Evolutionary conservation across 1,140 invertebrate species (phyloP), one percentile per base, ranked within the genome.

Genomic region (Grapholita molesta): DNA sequence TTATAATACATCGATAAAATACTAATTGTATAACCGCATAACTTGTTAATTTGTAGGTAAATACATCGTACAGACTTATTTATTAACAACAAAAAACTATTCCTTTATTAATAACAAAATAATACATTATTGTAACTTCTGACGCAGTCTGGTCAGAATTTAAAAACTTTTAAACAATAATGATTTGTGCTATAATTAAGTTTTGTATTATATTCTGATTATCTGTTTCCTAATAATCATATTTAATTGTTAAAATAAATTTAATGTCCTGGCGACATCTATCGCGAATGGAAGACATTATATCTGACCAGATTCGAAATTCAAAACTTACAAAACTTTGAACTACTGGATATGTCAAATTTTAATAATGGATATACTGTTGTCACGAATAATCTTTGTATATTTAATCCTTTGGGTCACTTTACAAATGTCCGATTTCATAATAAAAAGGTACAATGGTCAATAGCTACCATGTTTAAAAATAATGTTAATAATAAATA

Each of bases 1-100:
- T 80, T 85, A 82, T 82, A 81, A 82, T 88, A 88, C 80, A 86
- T 85, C 77, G 80, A 82, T 87, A 86, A 79, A 88, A 83, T 86
- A 88, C 83, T 84, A 79, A 83, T 82, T 84, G 79, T 86, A 84
- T 85, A 84, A 80, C 80, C 83, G 79, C 83, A 84, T 85, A 75
- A 76, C 71, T 77, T 76, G 73, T 80, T 83, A 79, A 80, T 80
- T 61, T 61, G 55, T 61, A 61, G 25, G 55, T 61, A 61, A 61
- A 61, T 61, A 61, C 25, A 61, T 55, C 55, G n/a, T 61, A 61
- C 55, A 61, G n/a, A 61, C 55, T 61, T 61, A 61, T n/a, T n/a
- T n/a, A 61, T 25, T 24, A 30, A 61, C 24, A 61, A 57, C 53
- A 57, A 57, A 61, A 28, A 57, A 57, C 53, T 57, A 57, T 25